Percentiles rank a stretch among this genome's conserved stretches.
Conservation (phyloP, 2,888 invertebrate species). For the Aquatica leii region DNA sequence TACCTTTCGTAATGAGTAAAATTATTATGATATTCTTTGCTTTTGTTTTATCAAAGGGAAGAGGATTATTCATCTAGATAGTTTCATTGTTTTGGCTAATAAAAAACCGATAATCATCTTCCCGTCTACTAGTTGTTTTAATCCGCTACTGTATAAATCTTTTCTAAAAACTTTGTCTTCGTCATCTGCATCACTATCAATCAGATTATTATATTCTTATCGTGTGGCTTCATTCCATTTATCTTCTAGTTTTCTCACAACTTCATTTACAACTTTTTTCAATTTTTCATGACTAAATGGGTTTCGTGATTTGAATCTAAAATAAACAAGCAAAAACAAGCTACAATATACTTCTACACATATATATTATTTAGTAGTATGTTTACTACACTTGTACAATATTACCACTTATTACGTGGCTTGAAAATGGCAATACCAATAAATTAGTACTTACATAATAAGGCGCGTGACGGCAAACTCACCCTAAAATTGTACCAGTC, state of each 20-base stretch:
- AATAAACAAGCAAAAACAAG: no score
- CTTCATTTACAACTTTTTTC: constrained; percentile 10
- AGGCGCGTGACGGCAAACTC: no score
- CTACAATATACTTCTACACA: no score
- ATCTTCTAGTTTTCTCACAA: constrained; percentile 13
- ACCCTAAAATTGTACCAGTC: no score
- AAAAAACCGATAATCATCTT: constrained; percentile 1
- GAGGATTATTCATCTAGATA: neutral
- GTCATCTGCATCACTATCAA: constrained; percentile 24
- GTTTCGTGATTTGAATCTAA: no score
- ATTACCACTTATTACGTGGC: no score
- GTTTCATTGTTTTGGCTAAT: neutral
- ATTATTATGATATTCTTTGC: constrained; percentile 7
- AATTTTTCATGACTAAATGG: constrained; percentile 10
- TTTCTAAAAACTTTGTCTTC: constrained; percentile 11
- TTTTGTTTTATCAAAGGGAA: neutral
- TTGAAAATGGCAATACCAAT: no score
- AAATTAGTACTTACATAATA: no score
- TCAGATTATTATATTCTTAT: no score
- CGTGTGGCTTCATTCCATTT: constrained; percentile 9
- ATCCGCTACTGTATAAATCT: constrained; percentile 24
- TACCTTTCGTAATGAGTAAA: neutral
- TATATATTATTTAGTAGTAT: no score
- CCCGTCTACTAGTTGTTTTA: constrained; percentile 10
- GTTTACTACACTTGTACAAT: no score